Evolutionary conservation across 2,113 vertebrate species (phyloP).

Genomic region (Coreoperca whiteheadi): DNA sequence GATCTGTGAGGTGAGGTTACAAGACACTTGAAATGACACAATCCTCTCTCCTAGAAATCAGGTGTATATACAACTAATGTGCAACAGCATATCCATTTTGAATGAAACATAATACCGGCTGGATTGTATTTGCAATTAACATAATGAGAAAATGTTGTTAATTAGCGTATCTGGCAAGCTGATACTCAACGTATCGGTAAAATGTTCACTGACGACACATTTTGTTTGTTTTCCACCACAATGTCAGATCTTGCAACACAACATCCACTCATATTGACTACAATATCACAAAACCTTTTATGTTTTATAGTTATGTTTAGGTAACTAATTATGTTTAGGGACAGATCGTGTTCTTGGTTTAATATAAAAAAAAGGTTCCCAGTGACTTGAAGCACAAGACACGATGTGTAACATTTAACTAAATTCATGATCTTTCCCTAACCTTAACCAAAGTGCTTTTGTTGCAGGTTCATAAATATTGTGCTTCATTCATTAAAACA

Average conservation of each 20-base stretch:
- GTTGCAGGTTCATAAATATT: neutral
- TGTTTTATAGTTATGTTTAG: neutral
- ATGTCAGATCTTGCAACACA: neutral
- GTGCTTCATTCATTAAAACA: conserved; percentile 1
- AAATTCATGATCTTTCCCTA: neutral
- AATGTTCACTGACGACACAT: too few species aligned
- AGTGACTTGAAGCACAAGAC: neutral
- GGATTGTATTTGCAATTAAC: neutral
- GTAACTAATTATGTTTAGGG: neutral
- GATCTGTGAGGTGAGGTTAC: neutral
- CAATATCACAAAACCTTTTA: neutral
- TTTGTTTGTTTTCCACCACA: neutral
- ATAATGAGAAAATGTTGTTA: neutral
- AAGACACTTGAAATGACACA: neutral
- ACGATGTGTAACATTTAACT: neutral
- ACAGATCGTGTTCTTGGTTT: neutral
- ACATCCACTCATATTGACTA: neutral
- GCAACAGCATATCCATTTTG: neutral
- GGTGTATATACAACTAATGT: too few species aligned
- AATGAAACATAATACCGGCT: neutral
- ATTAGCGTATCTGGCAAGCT: neutral
- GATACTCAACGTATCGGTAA: too few species aligned
- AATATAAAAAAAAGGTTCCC: neutral
- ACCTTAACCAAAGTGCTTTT: neutral
- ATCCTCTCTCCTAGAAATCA: neutral